Base-by-base conservation (phyloP, 2,797 vertebrate species). In the Aeoliscus strigatus region DNA sequence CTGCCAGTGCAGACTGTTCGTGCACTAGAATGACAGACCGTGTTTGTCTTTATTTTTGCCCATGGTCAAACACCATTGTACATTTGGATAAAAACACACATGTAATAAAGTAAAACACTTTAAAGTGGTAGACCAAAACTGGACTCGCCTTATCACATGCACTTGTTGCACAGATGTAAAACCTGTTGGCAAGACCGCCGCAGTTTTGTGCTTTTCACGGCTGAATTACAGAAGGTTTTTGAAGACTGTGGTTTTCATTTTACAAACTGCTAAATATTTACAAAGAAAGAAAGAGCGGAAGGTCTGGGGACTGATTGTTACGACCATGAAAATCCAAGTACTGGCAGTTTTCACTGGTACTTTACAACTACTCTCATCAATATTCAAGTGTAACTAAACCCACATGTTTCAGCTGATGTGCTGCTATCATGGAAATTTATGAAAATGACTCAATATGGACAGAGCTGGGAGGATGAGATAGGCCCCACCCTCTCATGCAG, bases 131-230 rank as follows among this genome's bases (percentile, higher is more conserved):
- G 39, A 47, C 35, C 17, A 62, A 74, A 69, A 60, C 71, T 50
- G 16, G 52, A 62, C 42, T 83, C 59, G 70, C 88, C 83, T 87
- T 83, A 84, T 75, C 80, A 77, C 81, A 57, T 85, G 58, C 82
- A 87, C 84, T 87, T 80, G 80, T 54, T 36, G 49, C 49, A n/a
- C n/a, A 43, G 65, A 68, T n/a, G 37, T 69, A 34, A 64, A 71
- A 58, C 41, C 44, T 39, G 47, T 45, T 9, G 52, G 39, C 44
- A 50, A 70, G 46, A 54, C 56, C 13, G 15, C 39, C 60, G 34
- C 30, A 39, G 39, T 42, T 62, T 52, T 9, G 55, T 39, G 32
- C 32, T 59, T 64, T 73, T 69, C 49, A 31, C 17, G 55, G 31
- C 50, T 38, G 33, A 47, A 72, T 66, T 73, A 58, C 75, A 75